Base-by-base conservation (phyloP, 2,797 vertebrate species). In the Urocyon cinereoargenteus region DNA sequence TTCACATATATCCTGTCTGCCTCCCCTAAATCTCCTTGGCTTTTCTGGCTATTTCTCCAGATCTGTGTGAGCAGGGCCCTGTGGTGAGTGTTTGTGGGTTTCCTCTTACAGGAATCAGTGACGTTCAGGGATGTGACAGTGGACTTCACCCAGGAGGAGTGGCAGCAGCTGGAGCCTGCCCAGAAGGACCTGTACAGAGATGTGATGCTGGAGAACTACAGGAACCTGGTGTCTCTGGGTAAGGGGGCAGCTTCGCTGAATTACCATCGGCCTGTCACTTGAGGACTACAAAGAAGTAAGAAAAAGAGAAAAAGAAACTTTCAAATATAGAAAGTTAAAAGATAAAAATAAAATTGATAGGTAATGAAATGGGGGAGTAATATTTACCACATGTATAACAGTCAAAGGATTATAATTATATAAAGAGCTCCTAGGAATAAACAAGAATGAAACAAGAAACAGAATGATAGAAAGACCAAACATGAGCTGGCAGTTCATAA, bases 121-220 rank as follows among this genome's bases (percentile, higher is more conserved):
- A 61, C 62, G 0, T 73, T 89, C 78, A 88, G 96, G 96, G 88
- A 85, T 6, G 78, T 96, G 88, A 36, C 88, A 1, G 90, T 95
- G 84, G 94, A 94, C 92, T 92, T 96, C 84, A 94, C 91, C 4
- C 88, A 68, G 88, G 94, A 96, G 72, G 96, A 97, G 51, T 75
- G 92, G 96, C 70, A 49, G 88, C 84, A 75, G 72, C 84, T 91
- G 88, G 31, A 92, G 28, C 94, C 94, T 51, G 64, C 91, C 64
- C 96, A 94, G 84, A 96, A 73, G 94, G 86, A 73, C 70, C 81
- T 90, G 28, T 86, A 95, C 86, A 82, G 86, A 66, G 92, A 81
- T 0, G 51, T 88, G 45, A 85, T 89, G 96, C 59, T 97, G 84
- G 84, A 94, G 94, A 95, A 28, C 94, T 83, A 59, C 61, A 84